A percentile compares a stretch with the other conserved stretches of the same genome.
Evolutionary conservation across 2,888 invertebrate species (phyloP).

Genomic region (Mallateleia sp.): DNA sequence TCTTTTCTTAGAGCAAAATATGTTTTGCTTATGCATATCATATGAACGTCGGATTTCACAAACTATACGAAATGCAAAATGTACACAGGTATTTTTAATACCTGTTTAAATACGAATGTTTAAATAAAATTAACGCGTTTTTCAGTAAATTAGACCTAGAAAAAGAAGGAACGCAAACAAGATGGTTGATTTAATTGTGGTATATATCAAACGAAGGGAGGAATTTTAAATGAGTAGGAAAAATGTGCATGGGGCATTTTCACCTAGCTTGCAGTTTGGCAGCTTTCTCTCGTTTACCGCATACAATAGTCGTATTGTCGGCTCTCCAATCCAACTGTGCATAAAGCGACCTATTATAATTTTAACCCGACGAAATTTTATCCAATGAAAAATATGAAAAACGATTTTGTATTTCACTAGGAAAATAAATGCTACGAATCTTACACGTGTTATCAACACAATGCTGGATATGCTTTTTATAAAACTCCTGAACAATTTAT

Average conservation of each 20-base stretch:
- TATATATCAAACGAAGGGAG: neutral
- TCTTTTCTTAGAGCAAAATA: too few species aligned
- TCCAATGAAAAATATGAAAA: slow-evolving; percentile 19
- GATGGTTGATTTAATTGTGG: neutral
- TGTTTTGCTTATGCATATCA: too few species aligned
- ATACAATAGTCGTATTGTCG: slow-evolving; percentile 54
- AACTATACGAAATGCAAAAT: too few species aligned
- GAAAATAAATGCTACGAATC: too few species aligned
- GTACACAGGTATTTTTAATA: too few species aligned
- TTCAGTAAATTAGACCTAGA: neutral
- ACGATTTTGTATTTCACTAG: too few species aligned
- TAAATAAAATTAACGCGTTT: too few species aligned
- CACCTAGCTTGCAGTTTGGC: slow-evolving; percentile 39
- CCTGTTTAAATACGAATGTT: too few species aligned
- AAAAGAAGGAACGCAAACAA: neutral
- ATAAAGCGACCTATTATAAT: slow-evolving; percentile 41
- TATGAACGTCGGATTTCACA: too few species aligned
- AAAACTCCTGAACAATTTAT: too few species aligned
- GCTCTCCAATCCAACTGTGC: slow-evolving; percentile 37
- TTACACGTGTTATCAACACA: slow-evolving; percentile 5
- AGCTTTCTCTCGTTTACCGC: slow-evolving; percentile 32
- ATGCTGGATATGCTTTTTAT: too few species aligned
- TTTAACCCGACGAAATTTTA: slow-evolving; percentile 33
- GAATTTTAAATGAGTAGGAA: slow-evolving; percentile 39
- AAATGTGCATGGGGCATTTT: slow-evolving; percentile 14